Conservation (phyloP, 2,797 vertebrate species). For the Peromyscus nudipes region DNA sequence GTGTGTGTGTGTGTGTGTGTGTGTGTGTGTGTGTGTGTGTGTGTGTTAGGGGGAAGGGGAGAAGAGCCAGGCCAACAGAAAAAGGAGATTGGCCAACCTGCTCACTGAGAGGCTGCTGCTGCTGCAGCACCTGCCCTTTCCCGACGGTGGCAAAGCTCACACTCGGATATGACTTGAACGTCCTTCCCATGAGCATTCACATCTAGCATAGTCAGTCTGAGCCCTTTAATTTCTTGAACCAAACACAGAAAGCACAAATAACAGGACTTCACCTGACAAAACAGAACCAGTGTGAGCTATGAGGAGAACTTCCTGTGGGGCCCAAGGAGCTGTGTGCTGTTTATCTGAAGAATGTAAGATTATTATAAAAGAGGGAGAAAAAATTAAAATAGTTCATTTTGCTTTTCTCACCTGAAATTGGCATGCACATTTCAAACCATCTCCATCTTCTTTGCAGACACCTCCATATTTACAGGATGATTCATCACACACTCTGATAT, state of each 20-base stretch:
- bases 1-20: no score
- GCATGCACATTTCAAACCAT: slow-evolving; percentile 95
- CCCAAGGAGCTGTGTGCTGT: background rate
- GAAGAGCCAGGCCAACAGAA: background rate
- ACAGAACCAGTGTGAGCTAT: background rate
- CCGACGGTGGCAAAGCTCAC: background rate
- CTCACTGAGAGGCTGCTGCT: slow-evolving; percentile 2
- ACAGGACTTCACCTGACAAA: background rate
- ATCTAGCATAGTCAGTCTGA: background rate
- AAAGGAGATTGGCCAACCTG: background rate
- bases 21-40: no score
- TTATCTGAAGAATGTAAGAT: background rate
- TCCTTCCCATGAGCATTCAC: slow-evolving; percentile 38
- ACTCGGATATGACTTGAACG: background rate
- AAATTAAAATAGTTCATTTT: background rate
- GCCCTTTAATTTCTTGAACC: slow-evolving; percentile 13
- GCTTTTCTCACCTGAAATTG: slow-evolving; percentile 94
- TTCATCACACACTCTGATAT: slow-evolving; percentile 94
- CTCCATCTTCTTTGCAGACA: slow-evolving; percentile 94
- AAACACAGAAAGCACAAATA: slow-evolving; percentile 16
- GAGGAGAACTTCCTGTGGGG: background rate
- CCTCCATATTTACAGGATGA: slow-evolving; percentile 95
- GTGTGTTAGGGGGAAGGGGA: background rate
- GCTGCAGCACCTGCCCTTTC: background rate
- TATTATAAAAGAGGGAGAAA: slow-evolving; percentile 26